A percentile compares a stretch with the other conserved stretches of the same genome.
These are phyloP conservation scores for Cynocephalus volans DNA, from an alignment of 2,113 vertebrate genomes.

Conservation along the genomic window DNA sequence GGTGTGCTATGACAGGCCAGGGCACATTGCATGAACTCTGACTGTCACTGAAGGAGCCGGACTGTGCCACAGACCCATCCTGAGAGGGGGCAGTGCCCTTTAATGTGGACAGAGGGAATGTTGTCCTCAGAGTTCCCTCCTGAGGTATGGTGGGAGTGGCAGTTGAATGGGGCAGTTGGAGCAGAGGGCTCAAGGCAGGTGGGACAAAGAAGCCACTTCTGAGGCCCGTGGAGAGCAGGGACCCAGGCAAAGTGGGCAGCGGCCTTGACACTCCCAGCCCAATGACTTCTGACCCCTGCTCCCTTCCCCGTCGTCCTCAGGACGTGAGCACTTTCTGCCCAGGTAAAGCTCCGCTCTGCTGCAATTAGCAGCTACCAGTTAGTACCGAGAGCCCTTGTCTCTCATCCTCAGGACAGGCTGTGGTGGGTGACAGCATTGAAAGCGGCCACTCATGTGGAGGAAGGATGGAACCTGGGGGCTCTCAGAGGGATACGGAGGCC, in stretches of 20 bases:
- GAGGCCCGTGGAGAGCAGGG: neutral
- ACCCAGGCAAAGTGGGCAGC: neutral
- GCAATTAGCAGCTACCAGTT: rapidly evolving
- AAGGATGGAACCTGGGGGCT: neutral
- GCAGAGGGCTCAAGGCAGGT: neutral
- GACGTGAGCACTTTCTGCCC: neutral
- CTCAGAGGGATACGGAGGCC: neutral
- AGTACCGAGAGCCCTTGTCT: neutral
- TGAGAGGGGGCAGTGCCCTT: constrained; percentile 26
- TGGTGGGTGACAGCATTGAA: no score
- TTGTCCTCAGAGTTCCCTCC: constrained; percentile 64
- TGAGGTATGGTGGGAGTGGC: neutral
- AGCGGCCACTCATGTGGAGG: neutral
- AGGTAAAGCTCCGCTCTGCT: neutral
- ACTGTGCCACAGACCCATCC: rapidly evolving
- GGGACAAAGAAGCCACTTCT: neutral
- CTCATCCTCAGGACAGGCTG: neutral
- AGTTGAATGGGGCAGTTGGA: constrained; percentile 79
- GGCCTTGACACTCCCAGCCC: rapidly evolving
- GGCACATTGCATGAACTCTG: neutral
- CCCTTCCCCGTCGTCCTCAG: neutral
- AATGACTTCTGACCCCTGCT: neutral
- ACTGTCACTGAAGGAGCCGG: neutral
- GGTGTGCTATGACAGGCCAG: neutral
- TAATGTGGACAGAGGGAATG: constrained; percentile 63